Evolutionary conservation across 2,113 vertebrate genomes (phyloP).

Genomic region (Galeopterus variegatus): DNA sequence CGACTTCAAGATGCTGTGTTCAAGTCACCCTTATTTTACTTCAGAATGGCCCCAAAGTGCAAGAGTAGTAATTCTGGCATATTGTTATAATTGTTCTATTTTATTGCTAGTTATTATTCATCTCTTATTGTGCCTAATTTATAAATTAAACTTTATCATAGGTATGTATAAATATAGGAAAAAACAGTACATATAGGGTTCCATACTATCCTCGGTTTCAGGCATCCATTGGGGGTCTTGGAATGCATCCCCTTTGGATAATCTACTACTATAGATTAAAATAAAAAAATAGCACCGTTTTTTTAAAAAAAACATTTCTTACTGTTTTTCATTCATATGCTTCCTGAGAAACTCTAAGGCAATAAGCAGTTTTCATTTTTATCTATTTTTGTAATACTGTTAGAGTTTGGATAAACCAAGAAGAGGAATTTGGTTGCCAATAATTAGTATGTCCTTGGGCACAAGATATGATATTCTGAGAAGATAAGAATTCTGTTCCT

Average conservation of each 20-base stretch:
- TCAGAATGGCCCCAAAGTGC: background rate
- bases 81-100: no score
- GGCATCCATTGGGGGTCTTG: background rate
- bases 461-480: background rate
- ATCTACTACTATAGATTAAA: background rate
- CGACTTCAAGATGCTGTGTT: background rate
- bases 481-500: rapidly evolving
- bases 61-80: background rate
- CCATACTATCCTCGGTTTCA: background rate
- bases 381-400: background rate
- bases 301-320: background rate
- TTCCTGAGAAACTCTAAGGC: background rate
- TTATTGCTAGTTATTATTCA: no score
- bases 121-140: background rate
- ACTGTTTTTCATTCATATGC: background rate
- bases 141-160: background rate
- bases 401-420: conserved; percentile 42
- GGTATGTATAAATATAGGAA: background rate
- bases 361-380: conserved; percentile 43
- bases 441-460: background rate
- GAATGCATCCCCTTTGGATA: background rate
- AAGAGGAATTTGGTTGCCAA: conserved; percentile 42
- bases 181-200: background rate
- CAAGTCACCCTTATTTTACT: background rate
- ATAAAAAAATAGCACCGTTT: background rate